These are phyloP conservation scores for Leptinotarsa defecta DNA, from an alignment of 1,140 invertebrate genomes.

Conservation along the genomic window DNA sequence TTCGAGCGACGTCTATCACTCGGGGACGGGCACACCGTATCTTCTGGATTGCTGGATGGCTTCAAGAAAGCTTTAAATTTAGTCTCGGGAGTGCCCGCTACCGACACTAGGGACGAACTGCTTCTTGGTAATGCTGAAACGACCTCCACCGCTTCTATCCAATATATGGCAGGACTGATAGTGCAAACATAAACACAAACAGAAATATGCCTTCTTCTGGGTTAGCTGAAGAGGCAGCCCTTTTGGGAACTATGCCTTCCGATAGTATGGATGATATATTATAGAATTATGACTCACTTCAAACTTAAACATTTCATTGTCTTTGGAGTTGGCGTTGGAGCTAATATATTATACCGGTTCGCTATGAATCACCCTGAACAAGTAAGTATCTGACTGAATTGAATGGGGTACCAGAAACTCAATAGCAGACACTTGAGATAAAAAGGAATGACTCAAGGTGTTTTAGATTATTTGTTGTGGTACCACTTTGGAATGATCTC, in stretches of 20 bases:
- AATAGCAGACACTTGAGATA: constrained; percentile 84
- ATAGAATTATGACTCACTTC: constrained; percentile 87
- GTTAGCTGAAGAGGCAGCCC: constrained; percentile 70
- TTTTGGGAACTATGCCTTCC: constrained; percentile 81
- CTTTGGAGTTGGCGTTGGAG: constrained; percentile 95
- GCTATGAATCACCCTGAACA: constrained; percentile 78
- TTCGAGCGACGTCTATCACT: too few relatives aligned
- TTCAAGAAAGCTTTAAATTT: too few relatives aligned
- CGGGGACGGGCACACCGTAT: too few relatives aligned
- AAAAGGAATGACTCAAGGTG: constrained; percentile 93
- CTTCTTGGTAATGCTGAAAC: too few relatives aligned
- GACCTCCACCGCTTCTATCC: too few relatives aligned
- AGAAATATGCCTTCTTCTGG: constrained; percentile 69
- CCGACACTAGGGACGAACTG: too few relatives aligned
- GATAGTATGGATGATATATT: constrained; percentile 84
- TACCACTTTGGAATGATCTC: constrained; percentile 88
- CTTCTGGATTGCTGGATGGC: too few relatives aligned
- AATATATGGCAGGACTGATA: constrained; percentile 55
- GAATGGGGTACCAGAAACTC: constrained; percentile 99
- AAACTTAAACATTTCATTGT: constrained; percentile 91
- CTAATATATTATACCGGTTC: constrained; percentile 94
- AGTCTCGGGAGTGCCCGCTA: too few relatives aligned
- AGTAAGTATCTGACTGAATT: constrained; percentile 88
- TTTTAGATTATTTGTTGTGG: constrained; percentile 98
- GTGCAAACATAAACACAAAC: constrained; percentile 48